Evolutionary conservation across 2,113 vertebrate genomes (phyloP), one percentile per base, ranked within the genome.

Genomic region (Chaenogobius annularis): DNA sequence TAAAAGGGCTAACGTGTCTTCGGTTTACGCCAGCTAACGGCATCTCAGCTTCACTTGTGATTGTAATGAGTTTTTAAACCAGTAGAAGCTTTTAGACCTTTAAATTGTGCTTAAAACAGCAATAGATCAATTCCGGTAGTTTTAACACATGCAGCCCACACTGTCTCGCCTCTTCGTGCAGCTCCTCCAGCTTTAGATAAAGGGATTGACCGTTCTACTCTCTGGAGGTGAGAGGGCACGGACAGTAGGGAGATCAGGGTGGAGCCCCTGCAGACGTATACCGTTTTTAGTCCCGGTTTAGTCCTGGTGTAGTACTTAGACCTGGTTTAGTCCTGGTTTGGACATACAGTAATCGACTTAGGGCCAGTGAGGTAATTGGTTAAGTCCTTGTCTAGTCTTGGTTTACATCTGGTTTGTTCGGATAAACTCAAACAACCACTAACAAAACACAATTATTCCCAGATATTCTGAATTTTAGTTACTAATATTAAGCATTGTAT

Each of bases 161-260:
- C 22, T 26, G 58, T 31, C 58, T 61, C 13, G 26, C 14, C 62
- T 64, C 43, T 58, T 26, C 23, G 40, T 22, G 17, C 43, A 46
- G 23, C n/a, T 59, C n/a, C 22, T 59, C 72, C 23, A 67, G 72
- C 64, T 67, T 67, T 67, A 47, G 15, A 48, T 73, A 66, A 66
- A 66, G 54, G 43, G 72, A 73, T 73, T 73, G 72, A 52, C 54
- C 9, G 10, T 37, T 46, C 43, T 8, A 17, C 63, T 66, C 9
- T 55, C 55, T 26, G 23, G 20, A 66, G 63, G 50, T 46, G 40
- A 64, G 40, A 19, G 71, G 59, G 26, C 59, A 19, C 13, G 14
- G 15, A 19, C 31, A 9, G 59, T 31, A 9, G 10, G 13, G 15
- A 37, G 10, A 17, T 58, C 56, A 26, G 35, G 2, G 26, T 31